phyloP scores from a whole-genome alignment of 2,797 vertebrate genomes.

The Cyclura pinguis region DNA sequence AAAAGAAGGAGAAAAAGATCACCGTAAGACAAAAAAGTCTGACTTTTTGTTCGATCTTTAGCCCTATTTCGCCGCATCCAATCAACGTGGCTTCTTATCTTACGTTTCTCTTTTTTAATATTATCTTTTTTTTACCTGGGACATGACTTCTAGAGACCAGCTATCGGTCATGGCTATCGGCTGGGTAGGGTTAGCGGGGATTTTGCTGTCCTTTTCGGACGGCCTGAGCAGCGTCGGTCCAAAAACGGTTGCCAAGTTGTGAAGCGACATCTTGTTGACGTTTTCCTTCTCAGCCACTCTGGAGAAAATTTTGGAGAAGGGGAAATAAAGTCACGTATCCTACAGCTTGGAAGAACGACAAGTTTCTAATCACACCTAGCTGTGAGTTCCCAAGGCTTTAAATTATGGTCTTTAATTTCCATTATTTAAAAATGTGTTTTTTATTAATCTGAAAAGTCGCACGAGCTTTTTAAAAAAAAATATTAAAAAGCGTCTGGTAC shows the following conservation, averaged over 20 bases:
- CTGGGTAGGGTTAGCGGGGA: conserved; percentile 90
- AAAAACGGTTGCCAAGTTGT: conserved; percentile 95
- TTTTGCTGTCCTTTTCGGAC: conserved; percentile 94
- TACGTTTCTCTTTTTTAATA: too few species aligned
- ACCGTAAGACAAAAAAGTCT: too few species aligned
- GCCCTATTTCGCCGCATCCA: too few species aligned
- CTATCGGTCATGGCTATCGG: conserved; percentile 94
- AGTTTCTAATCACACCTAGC: too few species aligned
- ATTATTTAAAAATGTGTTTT: too few species aligned
- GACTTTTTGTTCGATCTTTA: background rate
- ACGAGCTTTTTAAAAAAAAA: too few species aligned
- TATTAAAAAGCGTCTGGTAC: conserved; percentile 68
- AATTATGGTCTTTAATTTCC: too few species aligned
- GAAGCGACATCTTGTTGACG: conserved; percentile 94
- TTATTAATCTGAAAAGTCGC: too few species aligned
- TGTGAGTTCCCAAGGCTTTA: too few species aligned
- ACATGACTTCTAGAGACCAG: conserved; percentile 97
- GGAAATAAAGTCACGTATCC: background rate
- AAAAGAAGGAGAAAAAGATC: background rate
- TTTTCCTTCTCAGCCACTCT: conserved; percentile 94
- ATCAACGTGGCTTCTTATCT: too few species aligned
- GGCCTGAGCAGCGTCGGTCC: conserved; percentile 94
- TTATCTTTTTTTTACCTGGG: conserved; percentile 84
- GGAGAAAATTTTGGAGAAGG: conserved; percentile 1
- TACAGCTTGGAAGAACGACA: background rate